Base-by-base conservation (phyloP, 1,140 invertebrate species). In the Chironomus striatipennis region DNA sequence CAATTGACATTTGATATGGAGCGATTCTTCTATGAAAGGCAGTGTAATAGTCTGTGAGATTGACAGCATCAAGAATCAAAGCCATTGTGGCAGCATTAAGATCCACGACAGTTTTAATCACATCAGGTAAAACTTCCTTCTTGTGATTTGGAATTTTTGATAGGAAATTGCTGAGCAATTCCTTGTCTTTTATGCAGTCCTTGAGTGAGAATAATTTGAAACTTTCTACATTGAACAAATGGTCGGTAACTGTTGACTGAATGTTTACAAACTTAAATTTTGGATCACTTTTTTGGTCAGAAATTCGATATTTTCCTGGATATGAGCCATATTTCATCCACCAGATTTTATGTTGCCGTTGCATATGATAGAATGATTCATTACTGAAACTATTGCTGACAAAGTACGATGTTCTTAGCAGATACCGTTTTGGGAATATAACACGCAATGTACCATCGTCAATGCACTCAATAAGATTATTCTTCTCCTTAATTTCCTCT, bases 281-380 rank as follows among this genome's bases (percentile, higher is more conserved):
- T 10, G 65, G 10, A 8, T 18, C n/a, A 0, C 9, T 8, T 6
- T 70, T 70, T 20, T 70, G 65, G 18, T 70, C 65, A 0, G 65
- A 70, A 18, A 70, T 70, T 70, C 17, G 6, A 7, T 70, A 70
- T 21, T 70, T 70, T 70, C 65, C 65, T 3, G 65, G 65, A 70
- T 21, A 20, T 20, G 65, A 18, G 17, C 65, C 65, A 70, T 20
- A 18, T 20, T 70, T 70, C 20, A 70, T 20, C 65, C 65, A 70
- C 6, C n/a, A 70, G 7, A 70, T 70, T 70, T 70, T 70, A 10
- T 70, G 65, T 70, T 70, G 65, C 7, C 65, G 65, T 20, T 70
- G 65, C 17, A 70, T 70, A 9, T 70, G 65, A 70, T 18, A 70
- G 65, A 70, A 70, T 3, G 17, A 20, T 21, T 70, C 65, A 20